Evolutionary conservation across 1,140 invertebrate genomes (phyloP).

Genomic region (Macrocentrus cingulum): DNA sequence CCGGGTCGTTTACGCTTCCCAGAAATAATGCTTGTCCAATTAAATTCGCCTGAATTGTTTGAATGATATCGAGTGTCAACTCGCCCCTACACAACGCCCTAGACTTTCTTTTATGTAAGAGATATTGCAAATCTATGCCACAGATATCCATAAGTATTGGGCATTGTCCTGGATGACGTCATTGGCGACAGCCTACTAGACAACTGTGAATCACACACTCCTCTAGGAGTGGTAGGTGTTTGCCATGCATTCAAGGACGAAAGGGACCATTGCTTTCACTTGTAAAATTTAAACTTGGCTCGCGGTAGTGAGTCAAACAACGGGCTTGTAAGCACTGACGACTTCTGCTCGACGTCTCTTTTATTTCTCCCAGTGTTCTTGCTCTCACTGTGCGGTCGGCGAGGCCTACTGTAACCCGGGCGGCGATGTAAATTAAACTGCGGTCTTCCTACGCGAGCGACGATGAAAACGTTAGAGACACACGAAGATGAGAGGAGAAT

Average conservation of each 20-base stretch:
- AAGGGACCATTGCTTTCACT: constrained; percentile 17
- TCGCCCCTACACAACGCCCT: too few relatives aligned
- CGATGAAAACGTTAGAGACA: constrained; percentile 29
- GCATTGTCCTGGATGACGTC: constrained; percentile 20
- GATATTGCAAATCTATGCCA: background rate
- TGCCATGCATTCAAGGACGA: background rate
- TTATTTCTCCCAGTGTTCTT: background rate
- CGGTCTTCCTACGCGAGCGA: constrained; percentile 26
- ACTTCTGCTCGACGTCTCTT: background rate
- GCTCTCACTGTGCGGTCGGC: background rate
- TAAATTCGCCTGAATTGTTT: too few relatives aligned
- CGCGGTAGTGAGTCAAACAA: constrained; percentile 5
- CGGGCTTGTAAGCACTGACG: background rate
- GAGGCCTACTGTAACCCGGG: background rate
- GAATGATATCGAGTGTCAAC: too few relatives aligned
- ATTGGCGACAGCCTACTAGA: background rate
- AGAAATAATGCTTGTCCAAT: too few relatives aligned
- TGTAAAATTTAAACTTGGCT: too few relatives aligned
- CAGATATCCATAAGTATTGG: background rate
- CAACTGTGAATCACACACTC: background rate
- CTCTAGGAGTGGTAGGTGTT: constrained; percentile 1
- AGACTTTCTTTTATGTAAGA: constrained; percentile 10
- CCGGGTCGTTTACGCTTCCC: background rate
- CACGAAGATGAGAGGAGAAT: background rate
- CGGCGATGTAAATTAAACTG: constrained; percentile 33